Evolutionary conservation across 2,888 invertebrate genomes (phyloP).

Genomic region (Lathronympha strigana): DNA sequence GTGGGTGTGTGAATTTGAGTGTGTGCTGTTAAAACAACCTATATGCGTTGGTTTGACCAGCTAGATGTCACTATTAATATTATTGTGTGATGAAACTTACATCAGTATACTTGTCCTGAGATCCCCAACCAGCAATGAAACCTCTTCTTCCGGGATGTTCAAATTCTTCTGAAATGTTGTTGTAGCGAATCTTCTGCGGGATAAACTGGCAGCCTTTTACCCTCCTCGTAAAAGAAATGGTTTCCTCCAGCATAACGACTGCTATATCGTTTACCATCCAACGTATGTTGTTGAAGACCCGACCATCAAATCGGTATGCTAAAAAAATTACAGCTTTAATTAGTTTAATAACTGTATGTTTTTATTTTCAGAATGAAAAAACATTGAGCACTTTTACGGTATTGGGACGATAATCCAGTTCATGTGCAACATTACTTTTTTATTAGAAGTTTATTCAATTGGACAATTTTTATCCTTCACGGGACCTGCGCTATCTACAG

Average conservation of each 20-base stretch:
- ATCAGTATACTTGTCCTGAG: conserved; percentile 55
- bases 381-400: too few relatives aligned
- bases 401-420: too few relatives aligned
- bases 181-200: conserved; percentile 63
- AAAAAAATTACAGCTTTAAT: background rate
- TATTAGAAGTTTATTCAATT: too few relatives aligned
- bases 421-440: too few relatives aligned
- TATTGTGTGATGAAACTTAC: conserved; percentile 51
- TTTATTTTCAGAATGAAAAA: too few relatives aligned
- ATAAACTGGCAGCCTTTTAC: conserved; percentile 70
- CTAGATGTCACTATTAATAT: too few relatives aligned
- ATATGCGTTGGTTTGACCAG: too few relatives aligned
- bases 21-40: too few relatives aligned
- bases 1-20: too few relatives aligned
- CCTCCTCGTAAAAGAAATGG: conserved; percentile 66
- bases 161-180: conserved; percentile 57
- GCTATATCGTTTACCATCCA: conserved; percentile 78
- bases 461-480: too few relatives aligned
- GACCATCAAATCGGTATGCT: conserved; percentile 71
- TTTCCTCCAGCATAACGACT: conserved; percentile 69
- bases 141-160: conserved; percentile 58
- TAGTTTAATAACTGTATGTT: too few relatives aligned
- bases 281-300: conserved; percentile 69
- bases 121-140: conserved; percentile 73
- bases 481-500: too few relatives aligned